Percentiles rank a stretch among this genome's conserved stretches.
These are phyloP conservation scores for Hemibagrus guttatus DNA, from an alignment of 2,797 vertebrate genomes.

Conservation along the genomic window DNA sequence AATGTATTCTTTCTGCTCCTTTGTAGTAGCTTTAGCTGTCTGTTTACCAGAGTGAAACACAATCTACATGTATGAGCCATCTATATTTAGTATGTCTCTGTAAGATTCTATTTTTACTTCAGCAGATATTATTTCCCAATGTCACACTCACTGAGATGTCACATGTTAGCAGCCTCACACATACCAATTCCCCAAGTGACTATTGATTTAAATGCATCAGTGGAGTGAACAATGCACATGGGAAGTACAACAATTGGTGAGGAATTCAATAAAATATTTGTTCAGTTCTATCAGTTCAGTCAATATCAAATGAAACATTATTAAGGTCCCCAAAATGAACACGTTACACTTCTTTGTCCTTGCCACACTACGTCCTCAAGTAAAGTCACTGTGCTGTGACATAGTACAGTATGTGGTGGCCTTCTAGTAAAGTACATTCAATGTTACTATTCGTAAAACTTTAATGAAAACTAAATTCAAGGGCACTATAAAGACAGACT, in stretches of 20 bases:
- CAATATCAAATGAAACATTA: not conserved
- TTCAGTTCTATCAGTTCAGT: not conserved
- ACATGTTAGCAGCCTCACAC: constrained; percentile 41
- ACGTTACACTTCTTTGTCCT: not conserved
- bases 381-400: not conserved
- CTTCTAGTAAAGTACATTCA: not conserved
- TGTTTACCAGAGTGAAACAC: constrained; percentile 54
- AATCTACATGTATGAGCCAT: constrained; percentile 37
- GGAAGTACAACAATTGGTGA: not conserved
- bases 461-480: not conserved
- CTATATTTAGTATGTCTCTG: constrained; percentile 54
- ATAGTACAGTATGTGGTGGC: not conserved
- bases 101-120: constrained; percentile 53
- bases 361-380: not conserved
- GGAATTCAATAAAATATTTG: not conserved
- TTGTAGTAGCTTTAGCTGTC: constrained; percentile 32
- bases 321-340: not conserved
- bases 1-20: constrained; percentile 13
- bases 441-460: not conserved
- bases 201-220: constrained; percentile 4
- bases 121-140: constrained; percentile 46
- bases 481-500: not conserved
- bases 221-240: not conserved
- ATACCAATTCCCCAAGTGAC: constrained; percentile 6
- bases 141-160: constrained; percentile 35